phyloP scores from a whole-genome alignment of 2,888 invertebrate genomes.

The Theodoxus fluviatilis region DNA sequence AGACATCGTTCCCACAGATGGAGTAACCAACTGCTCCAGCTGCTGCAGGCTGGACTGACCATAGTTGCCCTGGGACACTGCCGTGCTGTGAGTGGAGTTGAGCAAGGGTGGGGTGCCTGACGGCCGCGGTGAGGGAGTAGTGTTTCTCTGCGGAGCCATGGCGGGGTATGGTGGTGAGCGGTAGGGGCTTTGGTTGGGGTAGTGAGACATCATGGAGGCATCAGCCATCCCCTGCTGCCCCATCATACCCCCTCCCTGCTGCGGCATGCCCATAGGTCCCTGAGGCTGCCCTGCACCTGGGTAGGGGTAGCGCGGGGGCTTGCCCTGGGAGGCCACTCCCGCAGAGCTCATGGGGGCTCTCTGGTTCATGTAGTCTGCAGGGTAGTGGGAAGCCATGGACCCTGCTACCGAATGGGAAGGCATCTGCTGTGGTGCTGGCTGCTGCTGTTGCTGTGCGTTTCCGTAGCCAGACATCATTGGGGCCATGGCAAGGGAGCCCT shows the following conservation, averaged over 20 bases:
- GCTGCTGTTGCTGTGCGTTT: too few relatives aligned
- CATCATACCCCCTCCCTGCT: conserved; percentile 24
- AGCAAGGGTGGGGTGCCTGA: conserved; percentile 39
- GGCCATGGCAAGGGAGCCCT: too few relatives aligned
- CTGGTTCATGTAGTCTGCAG: conserved; percentile 28
- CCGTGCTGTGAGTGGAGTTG: conserved; percentile 33
- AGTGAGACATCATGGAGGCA: conserved; percentile 40
- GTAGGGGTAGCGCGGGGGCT: conserved; percentile 30
- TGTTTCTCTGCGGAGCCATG: conserved; percentile 38
- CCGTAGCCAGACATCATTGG: too few relatives aligned
- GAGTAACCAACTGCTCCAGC: conserved; percentile 48
- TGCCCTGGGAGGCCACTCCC: conserved; percentile 22
- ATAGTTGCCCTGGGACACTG: conserved; percentile 45
- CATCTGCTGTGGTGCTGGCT: too few relatives aligned
- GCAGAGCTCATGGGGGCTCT: conserved; percentile 30
- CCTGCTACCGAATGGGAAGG: too few relatives aligned
- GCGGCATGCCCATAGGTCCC: conserved; percentile 24
- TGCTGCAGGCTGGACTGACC: conserved; percentile 42
- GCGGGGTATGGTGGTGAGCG: conserved; percentile 35
- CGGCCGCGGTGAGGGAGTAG: conserved; percentile 48
- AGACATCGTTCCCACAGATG: conserved; percentile 30
- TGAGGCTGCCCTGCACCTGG: conserved; percentile 29
- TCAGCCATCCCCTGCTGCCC: conserved; percentile 33
- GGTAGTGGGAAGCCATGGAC: too few relatives aligned
- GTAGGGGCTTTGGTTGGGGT: conserved; percentile 46